Evolutionary conservation across 2,113 vertebrate species (phyloP).

Genomic region (Pomatostomus ruficeps): DNA sequence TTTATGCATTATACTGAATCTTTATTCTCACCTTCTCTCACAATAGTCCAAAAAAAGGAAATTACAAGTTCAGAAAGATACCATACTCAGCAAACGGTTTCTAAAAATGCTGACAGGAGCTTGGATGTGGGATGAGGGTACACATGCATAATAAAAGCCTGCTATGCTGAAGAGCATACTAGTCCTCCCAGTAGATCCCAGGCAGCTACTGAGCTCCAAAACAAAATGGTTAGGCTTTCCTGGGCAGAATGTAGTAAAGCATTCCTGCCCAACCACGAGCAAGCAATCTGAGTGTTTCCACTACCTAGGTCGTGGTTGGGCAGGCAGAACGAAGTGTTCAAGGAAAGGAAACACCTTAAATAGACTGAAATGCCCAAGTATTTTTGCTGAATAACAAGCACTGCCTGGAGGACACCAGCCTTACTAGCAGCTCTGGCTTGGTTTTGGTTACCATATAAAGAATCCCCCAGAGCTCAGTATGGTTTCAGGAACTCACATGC

Average conservation of each 20-base stretch:
- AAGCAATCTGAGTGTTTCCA: neutral
- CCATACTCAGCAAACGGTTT: neutral
- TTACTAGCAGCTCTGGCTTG: neutral
- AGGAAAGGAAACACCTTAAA: neutral
- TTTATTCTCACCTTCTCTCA: neutral
- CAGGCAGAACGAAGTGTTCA: neutral
- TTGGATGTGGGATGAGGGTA: neutral
- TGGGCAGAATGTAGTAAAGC: neutral
- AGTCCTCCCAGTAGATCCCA: neutral
- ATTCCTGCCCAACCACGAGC: neutral
- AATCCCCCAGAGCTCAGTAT: neutral
- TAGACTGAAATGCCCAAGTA: neutral
- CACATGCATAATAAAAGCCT: neutral
- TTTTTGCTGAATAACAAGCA: neutral
- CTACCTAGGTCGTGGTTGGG: neutral
- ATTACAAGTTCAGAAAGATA: neutral
- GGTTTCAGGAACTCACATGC: neutral
- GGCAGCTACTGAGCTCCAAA: neutral
- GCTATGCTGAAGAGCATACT: neutral
- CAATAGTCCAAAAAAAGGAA: neutral
- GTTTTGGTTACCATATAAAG: neutral
- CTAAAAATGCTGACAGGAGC: neutral
- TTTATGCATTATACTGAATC: neutral
- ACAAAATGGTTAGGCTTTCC: neutral
- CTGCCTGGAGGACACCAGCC: neutral